These are phyloP conservation scores for Petroica traversi DNA, from an alignment of 2,113 vertebrate species.

Conservation along the genomic window DNA sequence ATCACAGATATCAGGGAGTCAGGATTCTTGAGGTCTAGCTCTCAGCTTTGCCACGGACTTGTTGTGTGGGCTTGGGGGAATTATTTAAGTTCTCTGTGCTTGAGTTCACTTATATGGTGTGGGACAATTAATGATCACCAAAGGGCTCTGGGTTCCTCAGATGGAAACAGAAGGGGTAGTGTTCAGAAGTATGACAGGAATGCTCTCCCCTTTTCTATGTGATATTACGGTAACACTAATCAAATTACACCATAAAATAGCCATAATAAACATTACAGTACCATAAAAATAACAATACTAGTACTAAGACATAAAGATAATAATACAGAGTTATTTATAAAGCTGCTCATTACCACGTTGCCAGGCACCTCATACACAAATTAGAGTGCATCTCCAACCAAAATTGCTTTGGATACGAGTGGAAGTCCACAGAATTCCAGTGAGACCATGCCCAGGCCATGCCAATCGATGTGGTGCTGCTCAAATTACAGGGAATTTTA, in stretches of 20 bases:
- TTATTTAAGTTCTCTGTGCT: conserved; percentile 45
- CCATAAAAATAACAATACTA: conserved; percentile 62
- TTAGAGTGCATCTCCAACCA: conserved; percentile 11
- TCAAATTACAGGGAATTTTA: background rate
- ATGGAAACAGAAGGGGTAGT: conserved; percentile 48
- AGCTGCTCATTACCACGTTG: conserved; percentile 16
- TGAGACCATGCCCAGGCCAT: background rate
- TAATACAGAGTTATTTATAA: conserved; percentile 53
- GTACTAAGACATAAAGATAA: conserved; percentile 49
- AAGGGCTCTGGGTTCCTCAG: conserved; percentile 52
- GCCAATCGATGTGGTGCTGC: background rate
- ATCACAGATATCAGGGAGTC: conserved; percentile 23
- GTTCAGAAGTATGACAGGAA: conserved; percentile 57
- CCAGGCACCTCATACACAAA: conserved; percentile 25
- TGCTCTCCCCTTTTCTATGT: conserved; percentile 48
- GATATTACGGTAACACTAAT: conserved; percentile 50
- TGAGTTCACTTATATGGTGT: conserved; percentile 49
- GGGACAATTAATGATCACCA: conserved; percentile 64
- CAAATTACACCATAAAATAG: conserved; percentile 61
- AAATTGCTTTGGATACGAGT: background rate
- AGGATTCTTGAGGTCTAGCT: background rate
- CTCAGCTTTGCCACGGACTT: conserved; percentile 32
- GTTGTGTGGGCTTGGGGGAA: conserved; percentile 61
- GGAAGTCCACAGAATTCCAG: background rate
- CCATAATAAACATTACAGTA: conserved; percentile 59